Evolutionary conservation across 2,888 invertebrate genomes (phyloP).

Genomic region (Platerodrilus igneus): DNA sequence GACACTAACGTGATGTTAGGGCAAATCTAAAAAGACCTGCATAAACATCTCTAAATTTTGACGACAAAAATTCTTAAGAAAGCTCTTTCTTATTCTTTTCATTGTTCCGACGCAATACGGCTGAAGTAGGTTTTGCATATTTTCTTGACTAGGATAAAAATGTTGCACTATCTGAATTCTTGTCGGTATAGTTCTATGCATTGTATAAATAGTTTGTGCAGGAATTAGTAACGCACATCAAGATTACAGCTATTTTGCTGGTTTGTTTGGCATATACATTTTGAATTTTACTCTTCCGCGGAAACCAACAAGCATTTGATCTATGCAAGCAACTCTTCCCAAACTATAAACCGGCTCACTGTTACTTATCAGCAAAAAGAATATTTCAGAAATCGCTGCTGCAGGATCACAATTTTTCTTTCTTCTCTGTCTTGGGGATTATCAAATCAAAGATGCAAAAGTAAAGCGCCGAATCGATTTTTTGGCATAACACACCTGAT

Average conservation of each 20-base stretch:
- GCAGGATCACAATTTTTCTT: too few relatives aligned
- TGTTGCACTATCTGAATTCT: constrained; percentile 22
- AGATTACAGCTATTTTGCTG: constrained; percentile 31
- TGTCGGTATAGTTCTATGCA: constrained; percentile 27
- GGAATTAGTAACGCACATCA: constrained; percentile 27
- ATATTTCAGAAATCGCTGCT: constrained; percentile 12
- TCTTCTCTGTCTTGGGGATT: too few relatives aligned
- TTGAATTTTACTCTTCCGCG: constrained; percentile 6
- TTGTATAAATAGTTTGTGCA: constrained; percentile 22
- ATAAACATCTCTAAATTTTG: too few relatives aligned
- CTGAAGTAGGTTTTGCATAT: constrained; percentile 24
- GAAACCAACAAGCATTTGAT: constrained; percentile 14
- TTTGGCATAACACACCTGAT: too few relatives aligned
- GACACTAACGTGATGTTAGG: too few relatives aligned
- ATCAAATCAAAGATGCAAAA: too few relatives aligned
- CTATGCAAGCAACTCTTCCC: constrained; percentile 5
- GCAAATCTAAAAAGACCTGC: too few relatives aligned
- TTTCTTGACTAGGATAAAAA: constrained; percentile 21
- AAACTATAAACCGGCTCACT: constrained; percentile 11
- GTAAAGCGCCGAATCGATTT: too few relatives aligned
- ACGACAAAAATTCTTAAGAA: too few relatives aligned
- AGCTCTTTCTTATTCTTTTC: too few relatives aligned
- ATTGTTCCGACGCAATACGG: constrained; percentile 18
- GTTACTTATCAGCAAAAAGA: constrained; percentile 13
- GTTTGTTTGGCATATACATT: constrained; percentile 27